Evolutionary conservation across 2,797 vertebrate species (phyloP), one percentile per base, ranked within the genome.

Genomic region (Oreortyx pictus): DNA sequence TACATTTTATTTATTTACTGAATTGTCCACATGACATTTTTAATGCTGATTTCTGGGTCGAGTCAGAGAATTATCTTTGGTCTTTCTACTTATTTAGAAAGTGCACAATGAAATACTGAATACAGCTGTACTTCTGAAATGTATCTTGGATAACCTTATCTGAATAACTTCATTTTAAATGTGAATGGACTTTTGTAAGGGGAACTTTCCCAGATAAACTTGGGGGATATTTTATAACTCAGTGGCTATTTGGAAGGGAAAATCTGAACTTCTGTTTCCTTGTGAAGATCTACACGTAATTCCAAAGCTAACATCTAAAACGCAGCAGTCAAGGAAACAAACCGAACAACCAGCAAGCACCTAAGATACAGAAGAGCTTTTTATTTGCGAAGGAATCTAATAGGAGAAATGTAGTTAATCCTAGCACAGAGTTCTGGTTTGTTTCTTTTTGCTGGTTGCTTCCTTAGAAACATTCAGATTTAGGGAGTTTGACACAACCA

Each of bases 111-210:
- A 88, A 64, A 89, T 72, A 88, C 75, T 61, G 68, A 81, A 64
- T 67, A 74, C 82, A 93, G 27, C 56, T 46, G 19, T 35, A 79
- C 83, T 92, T 91, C 46, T 94, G 82, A 95, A 94, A 92, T 77
- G 31, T 41, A 72, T 78, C 81, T 91, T 85, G 75, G 49, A 91
- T 68, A 82, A 67, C 60, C 44, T 95, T 95, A 92, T 92, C 93
- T 90, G 75, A 93, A 79, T 82, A 75, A 85, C 79, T 93, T 93
- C 3, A 82, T 91, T 87, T 92, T 25, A 78, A 86, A 91, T 88
- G 59, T 85, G 72, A 94, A 80, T 65, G 49, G 85, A 91, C 78
- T 92, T 94, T 54, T 81, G 41, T 93, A 71, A 95, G 46, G 73
- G 74, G 59, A 94, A 74, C 86, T 93, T 90, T 86, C 50, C 61